phyloP scores from a whole-genome alignment of 2,888 invertebrate genomes.

The Philhelius pedissequus region DNA sequence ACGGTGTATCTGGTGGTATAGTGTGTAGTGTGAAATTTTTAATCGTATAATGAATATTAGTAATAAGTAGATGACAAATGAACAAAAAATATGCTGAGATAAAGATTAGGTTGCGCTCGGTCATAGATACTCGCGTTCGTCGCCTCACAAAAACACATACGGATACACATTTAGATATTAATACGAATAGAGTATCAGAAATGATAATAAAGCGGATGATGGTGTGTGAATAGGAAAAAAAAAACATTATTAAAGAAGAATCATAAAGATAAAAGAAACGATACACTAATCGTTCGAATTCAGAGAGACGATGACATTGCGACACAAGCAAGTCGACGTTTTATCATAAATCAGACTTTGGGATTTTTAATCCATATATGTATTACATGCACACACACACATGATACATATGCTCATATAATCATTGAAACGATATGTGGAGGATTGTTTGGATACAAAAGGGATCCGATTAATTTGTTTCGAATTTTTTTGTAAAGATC shows the following conservation, averaged over 20 bases:
- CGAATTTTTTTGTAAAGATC: background rate
- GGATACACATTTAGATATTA: background rate
- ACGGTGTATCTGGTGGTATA: background rate
- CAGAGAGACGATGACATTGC: constrained; percentile 68
- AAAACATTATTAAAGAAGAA: constrained; percentile 25
- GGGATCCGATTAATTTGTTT: constrained; percentile 11
- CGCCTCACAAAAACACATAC: background rate
- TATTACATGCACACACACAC: background rate
- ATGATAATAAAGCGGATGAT: constrained; percentile 24
- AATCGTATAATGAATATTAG: constrained; percentile 66
- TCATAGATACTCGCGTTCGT: constrained; percentile 26
- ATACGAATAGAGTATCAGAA: constrained; percentile 15
- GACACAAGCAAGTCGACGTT: constrained; percentile 66
- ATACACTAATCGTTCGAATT: constrained; percentile 65
- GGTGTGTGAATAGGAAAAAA: constrained; percentile 35
- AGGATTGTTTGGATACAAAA: background rate
- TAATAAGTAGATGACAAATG: constrained; percentile 68
- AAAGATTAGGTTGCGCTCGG: constrained; percentile 44
- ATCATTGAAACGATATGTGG: background rate
- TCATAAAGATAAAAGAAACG: constrained; percentile 54
- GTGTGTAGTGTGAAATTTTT: constrained; percentile 62
- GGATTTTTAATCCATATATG: constrained; percentile 58
- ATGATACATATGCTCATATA: too few species aligned
- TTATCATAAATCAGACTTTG: constrained; percentile 71
- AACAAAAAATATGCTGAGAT: constrained; percentile 56